Base-by-base conservation (phyloP, 2,888 invertebrate genomes). In the Nomada ferruginata region DNA sequence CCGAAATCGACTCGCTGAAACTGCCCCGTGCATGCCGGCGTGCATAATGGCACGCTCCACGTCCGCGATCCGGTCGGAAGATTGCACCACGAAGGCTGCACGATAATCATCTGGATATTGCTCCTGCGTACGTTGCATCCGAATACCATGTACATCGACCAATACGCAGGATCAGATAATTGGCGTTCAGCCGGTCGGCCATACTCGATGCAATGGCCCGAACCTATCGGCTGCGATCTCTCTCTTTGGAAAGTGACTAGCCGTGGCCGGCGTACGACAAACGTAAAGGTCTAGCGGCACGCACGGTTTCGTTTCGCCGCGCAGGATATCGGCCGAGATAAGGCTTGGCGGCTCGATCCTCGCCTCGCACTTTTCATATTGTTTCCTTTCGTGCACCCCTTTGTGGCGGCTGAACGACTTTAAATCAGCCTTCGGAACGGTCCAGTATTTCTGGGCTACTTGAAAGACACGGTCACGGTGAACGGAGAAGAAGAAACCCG, bases 101-200 rank as follows among this genome's bases (percentile, higher is more conserved):
- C 88, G 92, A 92, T 92, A 92, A 90, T 90, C 85, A 92, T 92
- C 92, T 91, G 85, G 90, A 91, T 92, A 91, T 92, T 91, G 91
- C 92, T 90, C 88, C 90, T 90, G 91, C 90, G 91, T 91, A 90
- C 87, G 85, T 86, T 75, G 88, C 83, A 86, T 86, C 88, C 88
- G 89, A 89, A 88, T 85, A 79, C 87, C 85, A 87, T 85, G 88
- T 86, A 86, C 84, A 81, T 79, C 76, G 85, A 79, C 86, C 88
- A 90, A 90, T 90, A 90, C 84, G 87, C 84, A 65, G 86, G 87
- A 92, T 92, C 92, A 91, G 92, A 92, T 92, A 92, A 92, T 92
- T 92, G 92, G 92, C 91, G 91, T 92, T 91, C 91, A 90, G 84
- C 87, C 87, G 86, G 82, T 69, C 87, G 88, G 76, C 76, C 83